Base-by-base conservation (phyloP, 2,888 invertebrate species). In the Allacma fusca region DNA sequence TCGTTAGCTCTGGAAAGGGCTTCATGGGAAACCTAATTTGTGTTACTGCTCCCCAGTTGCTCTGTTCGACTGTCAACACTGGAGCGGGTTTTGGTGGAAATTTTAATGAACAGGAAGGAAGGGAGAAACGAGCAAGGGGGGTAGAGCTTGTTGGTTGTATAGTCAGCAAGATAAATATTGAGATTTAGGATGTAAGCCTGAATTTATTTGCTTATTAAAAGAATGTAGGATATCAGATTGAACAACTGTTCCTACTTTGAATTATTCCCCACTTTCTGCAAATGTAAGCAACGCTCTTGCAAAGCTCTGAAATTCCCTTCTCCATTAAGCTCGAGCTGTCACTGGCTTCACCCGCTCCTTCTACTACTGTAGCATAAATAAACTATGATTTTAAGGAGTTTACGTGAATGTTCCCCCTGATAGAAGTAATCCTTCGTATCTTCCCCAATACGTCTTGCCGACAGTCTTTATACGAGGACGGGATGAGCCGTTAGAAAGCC, bases 141-240 rank as follows among this genome's bases (percentile, higher is more conserved):
- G 65, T 7, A 19, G 21, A 21, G 21, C 7, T 67, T 16, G n/a
- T 29, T n/a, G n/a, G 29, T 67, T n/a, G n/a, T 19, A 26, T 19
- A 24, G 70, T 26, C 50, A 43, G 28, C 26, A 50, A 70, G 70
- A 70, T 70, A 70, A 70, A 70, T 70, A 70, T 70, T 70, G 70
- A 70, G 24, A 70, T 50, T n/a, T 40, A 70, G 50, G 43, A 50
- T 50, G 23, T 70, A 34, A 24, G 16, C 50, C 44, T n/a, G 44
- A 43, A 44, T 44, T 43, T 69, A 44, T 69, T 69, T 69, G 43
- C 24, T 29, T 68, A 50, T 50, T 50, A 50, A 50, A 50, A 50
- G 50, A 5, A 50, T 50, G 7, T 12, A 16, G 19, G 2, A 50
- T 50, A 12, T 34, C 34, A 16, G 13, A 40, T 40, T 40, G 40